Base-by-base conservation (phyloP, 2,888 invertebrate species). In the Mythimna lalbum region DNA sequence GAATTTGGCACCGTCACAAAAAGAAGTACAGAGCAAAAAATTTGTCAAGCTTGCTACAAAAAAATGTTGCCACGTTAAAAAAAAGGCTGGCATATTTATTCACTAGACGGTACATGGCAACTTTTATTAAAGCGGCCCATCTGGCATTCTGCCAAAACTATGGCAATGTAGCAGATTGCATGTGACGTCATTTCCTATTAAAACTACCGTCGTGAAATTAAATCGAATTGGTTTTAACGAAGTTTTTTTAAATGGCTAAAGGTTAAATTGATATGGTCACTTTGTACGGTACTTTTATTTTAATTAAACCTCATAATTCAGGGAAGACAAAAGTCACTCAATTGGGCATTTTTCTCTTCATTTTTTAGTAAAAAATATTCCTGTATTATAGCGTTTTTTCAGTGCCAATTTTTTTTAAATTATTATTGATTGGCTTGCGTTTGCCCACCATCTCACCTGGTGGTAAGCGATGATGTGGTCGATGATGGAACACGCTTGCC, bases 51-150 rank as follows among this genome's bases (percentile, higher is more conserved):
- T 12, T 12, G 39, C 56, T 60, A 14, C 50, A 69, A 80, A 80
- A 78, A 65, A 49, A 43, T 39, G 10, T 33, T 62, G 39, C 55
- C 9, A 56, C 27, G 66, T 63, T 4, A 60, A 61, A 76, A 80
- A 70, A 27, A 78, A 59, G 2, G 6, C 52, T 63, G 72, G 52
- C 63, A 63, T 76, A 84, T 81, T 84, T 68, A 78, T 72, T 68
- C 56, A 65, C 66, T 68, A 69, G 71, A 69, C 80, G 73, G 31
- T 69, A 56, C 65, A 69, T 64, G 66, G 73, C 72, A 81, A 76
- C 64, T 83, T 83, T 84, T 81, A 78, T 78, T 80, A 76, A 78
- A 82, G 73, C 81, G 47, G 43, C 69, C 57, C 61, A 47, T 64
- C 71, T 72, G 83, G 83, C 71, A 63, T 39, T 49, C 53, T 76